Conservation (phyloP, 2,888 invertebrate genomes). For the Trichopoda pennipes region DNA sequence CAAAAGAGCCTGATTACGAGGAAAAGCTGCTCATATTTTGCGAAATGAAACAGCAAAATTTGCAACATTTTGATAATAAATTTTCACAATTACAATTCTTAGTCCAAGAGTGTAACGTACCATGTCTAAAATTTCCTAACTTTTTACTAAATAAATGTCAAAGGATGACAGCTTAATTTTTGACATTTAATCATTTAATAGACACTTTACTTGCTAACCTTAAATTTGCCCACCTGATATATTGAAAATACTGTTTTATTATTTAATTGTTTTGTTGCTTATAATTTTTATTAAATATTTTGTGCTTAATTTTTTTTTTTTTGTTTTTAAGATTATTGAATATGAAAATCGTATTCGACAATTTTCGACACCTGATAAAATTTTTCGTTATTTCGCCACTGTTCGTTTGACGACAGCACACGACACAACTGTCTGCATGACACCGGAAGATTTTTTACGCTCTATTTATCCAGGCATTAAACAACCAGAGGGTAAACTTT, state of each 20-base stretch:
- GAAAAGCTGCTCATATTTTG: no score
- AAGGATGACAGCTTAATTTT: no score
- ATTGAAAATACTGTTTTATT: constrained; percentile 64
- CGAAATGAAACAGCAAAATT: no score
- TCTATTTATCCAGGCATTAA: constrained; percentile 97
- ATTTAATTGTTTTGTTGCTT: constrained; percentile 70
- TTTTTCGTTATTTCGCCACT: constrained; percentile 99
- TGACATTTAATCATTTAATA: no score
- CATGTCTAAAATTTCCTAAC: no score
- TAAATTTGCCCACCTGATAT: no score
- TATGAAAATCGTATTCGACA: constrained; percentile 98
- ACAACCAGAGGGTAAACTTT: constrained; percentile 94
- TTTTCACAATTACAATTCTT: no score
- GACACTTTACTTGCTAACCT: no score
- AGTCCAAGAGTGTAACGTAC: no score
- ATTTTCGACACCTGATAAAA: constrained; percentile 99
- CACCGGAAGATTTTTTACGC: constrained; percentile 97
- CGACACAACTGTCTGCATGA: constrained; percentile 92
- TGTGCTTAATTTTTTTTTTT: constrained; percentile 43
- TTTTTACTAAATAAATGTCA: no score
- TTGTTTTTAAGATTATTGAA: constrained; percentile 90
- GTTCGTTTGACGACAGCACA: constrained; percentile 88
- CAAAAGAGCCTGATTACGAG: no score
- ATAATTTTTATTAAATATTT: constrained; percentile 63
- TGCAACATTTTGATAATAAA: no score